Base-by-base conservation (phyloP, 2,113 vertebrate genomes). In the Carassius gibelio region DNA sequence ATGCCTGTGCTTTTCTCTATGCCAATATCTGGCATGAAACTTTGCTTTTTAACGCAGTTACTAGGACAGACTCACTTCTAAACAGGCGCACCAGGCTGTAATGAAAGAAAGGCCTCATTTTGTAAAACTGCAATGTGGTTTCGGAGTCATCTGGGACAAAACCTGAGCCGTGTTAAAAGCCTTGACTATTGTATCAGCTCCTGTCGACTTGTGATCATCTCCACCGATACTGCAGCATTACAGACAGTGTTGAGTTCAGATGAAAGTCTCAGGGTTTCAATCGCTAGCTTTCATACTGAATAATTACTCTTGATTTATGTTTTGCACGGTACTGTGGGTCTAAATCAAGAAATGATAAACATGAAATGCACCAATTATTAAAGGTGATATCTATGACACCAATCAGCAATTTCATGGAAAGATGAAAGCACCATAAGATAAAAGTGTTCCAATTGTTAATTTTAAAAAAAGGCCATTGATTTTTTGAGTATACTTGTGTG, bases 321-420 rank as follows among this genome's bases (percentile, higher is more conserved):
- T 74, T 83, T 42, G 38, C 34, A 45, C 5, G 34, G 68, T 83
- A 8, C 34, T 38, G 52, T 83, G 34, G 48, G 52, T 42, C 17
- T 83, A 61, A 74, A 83, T 72, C 50, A 83, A 71, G 52, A 61
- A 38, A n/a, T 38, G 66, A 72, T 81, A n/a, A 62, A 66, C 61
- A 83, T 57, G 19, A 59, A 59, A n/a, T n/a, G 8, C 38, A 83
- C 5, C 30, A 42, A 42, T 83, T 74, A 57, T 72, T 74, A 74
- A 83, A n/a, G 23, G 50, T 55, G n/a, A 42, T 59, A 11, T 55
- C 66, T 34, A 5, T 59, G 69, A 83, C 19, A 23, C 42, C 52
- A 61, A 19, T 45, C 21, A 0, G 11, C 71, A 61, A 30, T 57
- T 62, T 83, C 19, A 19, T 19, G 14, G 38, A 15, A 61, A 61